A percentile compares a stretch with the other conserved stretches of the same genome.
phyloP scores from a whole-genome alignment of 2,113 vertebrate genomes.

The Emydocephalus ijimae region DNA sequence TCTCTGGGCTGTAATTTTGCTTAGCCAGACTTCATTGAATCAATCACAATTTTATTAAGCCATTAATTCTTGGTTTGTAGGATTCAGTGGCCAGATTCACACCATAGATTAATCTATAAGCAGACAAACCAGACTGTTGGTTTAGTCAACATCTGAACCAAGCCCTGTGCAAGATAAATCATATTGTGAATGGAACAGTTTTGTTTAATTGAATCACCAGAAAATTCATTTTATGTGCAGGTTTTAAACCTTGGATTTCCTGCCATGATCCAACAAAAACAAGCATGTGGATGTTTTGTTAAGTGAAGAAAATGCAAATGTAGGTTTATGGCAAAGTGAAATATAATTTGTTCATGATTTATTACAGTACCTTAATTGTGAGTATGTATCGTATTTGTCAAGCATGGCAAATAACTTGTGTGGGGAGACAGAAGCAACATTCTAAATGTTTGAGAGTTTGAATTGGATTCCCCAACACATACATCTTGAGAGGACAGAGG shows the following conservation, averaged over 20 bases:
- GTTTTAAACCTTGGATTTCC: conserved; percentile 21
- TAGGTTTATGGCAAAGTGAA: not conserved
- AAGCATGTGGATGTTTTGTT: not conserved
- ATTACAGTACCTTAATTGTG: conserved; percentile 10
- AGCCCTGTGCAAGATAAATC: not conserved
- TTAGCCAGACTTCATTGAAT: not conserved
- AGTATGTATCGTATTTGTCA: conserved; percentile 24
- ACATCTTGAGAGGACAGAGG: not conserved
- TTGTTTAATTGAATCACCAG: not conserved
- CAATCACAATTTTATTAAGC: not conserved
- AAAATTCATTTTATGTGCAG: not conserved
- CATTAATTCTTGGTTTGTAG: not conserved
- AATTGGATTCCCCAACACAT: not conserved
- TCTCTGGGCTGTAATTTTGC: not conserved
- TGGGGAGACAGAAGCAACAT: not conserved
- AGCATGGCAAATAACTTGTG: conserved; percentile 36
- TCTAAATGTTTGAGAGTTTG: conserved; percentile 26
- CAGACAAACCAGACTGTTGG: not conserved
- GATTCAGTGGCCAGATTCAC: not conserved
- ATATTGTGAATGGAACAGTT: not conserved
- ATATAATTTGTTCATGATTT: conserved; percentile 36
- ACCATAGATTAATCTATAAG: not conserved
- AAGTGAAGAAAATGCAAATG: conserved; percentile 25
- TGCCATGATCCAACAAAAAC: not conserved
- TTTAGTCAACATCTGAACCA: not conserved